Conservation (phyloP, 2,113 vertebrate species). For the Xenopus borealis region DNA sequence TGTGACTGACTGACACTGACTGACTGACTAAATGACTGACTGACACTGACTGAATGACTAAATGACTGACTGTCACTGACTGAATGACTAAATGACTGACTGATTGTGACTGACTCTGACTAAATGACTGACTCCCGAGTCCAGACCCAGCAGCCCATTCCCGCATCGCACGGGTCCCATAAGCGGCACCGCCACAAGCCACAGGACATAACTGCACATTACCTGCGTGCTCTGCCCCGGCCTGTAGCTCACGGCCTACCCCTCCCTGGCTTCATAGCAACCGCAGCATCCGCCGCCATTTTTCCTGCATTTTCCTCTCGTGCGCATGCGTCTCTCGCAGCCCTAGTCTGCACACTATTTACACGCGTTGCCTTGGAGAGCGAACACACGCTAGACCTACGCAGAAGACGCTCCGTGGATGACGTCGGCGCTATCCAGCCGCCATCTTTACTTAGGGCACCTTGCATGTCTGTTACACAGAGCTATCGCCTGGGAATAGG, state of each 20-base stretch:
- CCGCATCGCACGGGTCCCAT: no score
- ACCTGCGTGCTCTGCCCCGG: slow-evolving; percentile 27
- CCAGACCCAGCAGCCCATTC: no score
- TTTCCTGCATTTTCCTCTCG: slow-evolving; percentile 50
- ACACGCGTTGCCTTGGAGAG: slow-evolving; percentile 50
- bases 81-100: no score
- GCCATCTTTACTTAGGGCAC: slow-evolving; percentile 21
- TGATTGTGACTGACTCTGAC: no score
- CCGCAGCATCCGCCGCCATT: slow-evolving; percentile 61
- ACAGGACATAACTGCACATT: slow-evolving; percentile 34
- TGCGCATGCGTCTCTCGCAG: slow-evolving; percentile 39
- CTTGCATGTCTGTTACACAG: no score
- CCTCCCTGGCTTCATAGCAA: slow-evolving; percentile 54
- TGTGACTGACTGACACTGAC: no score
- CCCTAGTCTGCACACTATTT: slow-evolving; percentile 36
- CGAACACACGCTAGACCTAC: slow-evolving; percentile 24
- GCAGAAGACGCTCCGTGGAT: neutral
- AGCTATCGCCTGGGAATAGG: no score
- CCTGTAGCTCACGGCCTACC: slow-evolving; percentile 44
- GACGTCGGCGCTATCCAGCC: neutral
- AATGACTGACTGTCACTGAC: no score
- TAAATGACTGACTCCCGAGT: no score
- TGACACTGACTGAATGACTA: no score
- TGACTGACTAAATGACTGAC: no score
- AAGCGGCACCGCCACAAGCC: neutral